phyloP scores from a whole-genome alignment of 2,888 invertebrate species.

The Parasteatoda lunata region DNA sequence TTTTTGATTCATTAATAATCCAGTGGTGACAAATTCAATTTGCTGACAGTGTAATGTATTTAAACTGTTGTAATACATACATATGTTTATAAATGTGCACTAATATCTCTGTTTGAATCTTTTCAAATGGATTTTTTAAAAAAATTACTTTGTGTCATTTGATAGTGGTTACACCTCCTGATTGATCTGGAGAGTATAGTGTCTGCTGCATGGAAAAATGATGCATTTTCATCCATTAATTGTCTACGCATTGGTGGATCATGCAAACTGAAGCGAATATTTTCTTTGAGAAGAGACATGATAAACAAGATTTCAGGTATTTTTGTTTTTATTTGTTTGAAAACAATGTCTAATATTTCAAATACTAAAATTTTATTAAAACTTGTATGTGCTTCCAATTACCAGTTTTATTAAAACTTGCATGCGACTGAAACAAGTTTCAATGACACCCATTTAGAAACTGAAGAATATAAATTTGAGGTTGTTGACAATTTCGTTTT shows the following conservation, averaged over 20 bases:
- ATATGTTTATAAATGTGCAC: too few relatives aligned
- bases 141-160: too few relatives aligned
- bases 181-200: slow-evolving; percentile 29
- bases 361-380: neutral
- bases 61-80: neutral
- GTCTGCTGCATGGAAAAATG: slow-evolving; percentile 10
- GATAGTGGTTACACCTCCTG: slow-evolving; percentile 30
- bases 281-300: slow-evolving; percentile 34
- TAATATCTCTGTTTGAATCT: neutral
- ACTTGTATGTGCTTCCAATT: too few relatives aligned
- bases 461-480: too few relatives aligned
- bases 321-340: neutral
- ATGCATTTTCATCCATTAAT: slow-evolving; percentile 10
- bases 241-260: slow-evolving; percentile 14
- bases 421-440: too few relatives aligned
- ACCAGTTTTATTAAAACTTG: too few relatives aligned
- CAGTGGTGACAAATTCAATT: neutral
- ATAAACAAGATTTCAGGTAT: neutral
- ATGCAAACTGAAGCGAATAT: slow-evolving; percentile 19
- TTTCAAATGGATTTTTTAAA: neutral
- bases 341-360: neutral
- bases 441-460: too few relatives aligned
- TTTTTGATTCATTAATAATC: neutral
- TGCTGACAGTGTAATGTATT: neutral
- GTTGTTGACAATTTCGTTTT: too few relatives aligned